Base-by-base conservation (phyloP, 1,140 invertebrate genomes). In the Rhopalosiphum maidis region DNA sequence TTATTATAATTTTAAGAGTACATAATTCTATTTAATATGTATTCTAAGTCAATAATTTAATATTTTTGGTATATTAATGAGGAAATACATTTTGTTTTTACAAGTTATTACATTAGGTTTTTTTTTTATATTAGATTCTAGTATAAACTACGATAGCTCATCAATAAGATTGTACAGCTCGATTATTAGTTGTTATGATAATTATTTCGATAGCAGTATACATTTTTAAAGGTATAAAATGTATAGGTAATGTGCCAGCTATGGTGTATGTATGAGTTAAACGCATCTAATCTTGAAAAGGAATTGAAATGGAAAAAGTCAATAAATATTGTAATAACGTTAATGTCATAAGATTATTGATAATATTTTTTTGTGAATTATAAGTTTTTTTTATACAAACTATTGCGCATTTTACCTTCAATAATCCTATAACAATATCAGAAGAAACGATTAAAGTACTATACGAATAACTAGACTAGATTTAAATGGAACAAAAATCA, bases 361-460 rank as follows among this genome's bases (percentile, higher is more conserved):
- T 60, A 22, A 60, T 43, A 23, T 90, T 60, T 90, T 90, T 23
- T 60, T 11, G 30, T 22, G 30, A 43, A 18, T 43, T 60, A 60
- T 60, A 60, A 90, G 25, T 60, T 90, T 88, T 90, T 60, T 90
- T 43, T 25, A 55, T 90, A 41, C 51, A 41, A 60, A 43, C 51
- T 41, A 54, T 90, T 90, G 51, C 88, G 5, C 23, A 90, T 60
- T 60, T 60, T 5, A 15, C 11, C 23, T 0, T 41, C 22, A 41
- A 90, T 43, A 90, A 90, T 41, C n/a, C 8, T 41, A 1, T 25
- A 37, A 55, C 22, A 55, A 90, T 55, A 90, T 55, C 18, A 35
- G 3, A n/a, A 48, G 8, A 88, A 22, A 35, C 18, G 18, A 9
- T 35, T 22, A 21, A 46, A 30, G 43, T 5, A 2, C 35, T 25